Percentiles rank a stretch among this genome's conserved stretches.
Evolutionary conservation across 2,888 invertebrate genomes (phyloP).

Genomic region (Dastarcus helophoroides): DNA sequence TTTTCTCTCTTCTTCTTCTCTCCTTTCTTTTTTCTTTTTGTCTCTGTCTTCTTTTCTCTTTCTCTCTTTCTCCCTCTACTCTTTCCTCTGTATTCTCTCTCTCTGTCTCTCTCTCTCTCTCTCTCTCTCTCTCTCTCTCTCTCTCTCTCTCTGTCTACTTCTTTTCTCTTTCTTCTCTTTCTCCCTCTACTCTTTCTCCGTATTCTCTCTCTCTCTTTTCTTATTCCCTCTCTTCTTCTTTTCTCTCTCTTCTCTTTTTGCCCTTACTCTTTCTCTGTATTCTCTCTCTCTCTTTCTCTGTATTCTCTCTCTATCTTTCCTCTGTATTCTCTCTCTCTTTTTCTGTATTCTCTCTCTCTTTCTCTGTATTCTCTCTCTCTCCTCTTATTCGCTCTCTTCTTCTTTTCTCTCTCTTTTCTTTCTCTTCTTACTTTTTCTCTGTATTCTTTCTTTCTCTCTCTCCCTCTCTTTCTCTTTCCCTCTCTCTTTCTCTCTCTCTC

Average conservation of each 20-base stretch:
- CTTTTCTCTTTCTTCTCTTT: neutral
- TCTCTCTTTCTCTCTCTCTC: neutral
- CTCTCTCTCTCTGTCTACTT: neutral
- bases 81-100: too few relatives aligned
- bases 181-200: too few relatives aligned
- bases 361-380: too few relatives aligned
- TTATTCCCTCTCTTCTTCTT: too few relatives aligned
- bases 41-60: too few relatives aligned
- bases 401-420: neutral
- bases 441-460: neutral
- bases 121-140: neutral
- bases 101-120: neutral
- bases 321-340: too few relatives aligned
- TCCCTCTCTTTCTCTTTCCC: neutral
- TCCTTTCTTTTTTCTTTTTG: neutral
- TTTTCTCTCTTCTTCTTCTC: neutral
- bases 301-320: too few relatives aligned
- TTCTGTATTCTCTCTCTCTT: too few relatives aligned
- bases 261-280: neutral
- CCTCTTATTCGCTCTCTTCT: neutral
- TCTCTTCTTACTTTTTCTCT: too few relatives aligned
- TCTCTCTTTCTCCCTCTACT: too few relatives aligned
- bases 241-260: neutral
- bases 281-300: too few relatives aligned
- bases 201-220: too few relatives aligned